A percentile compares a stretch with the other conserved stretches of the same genome.
phyloP scores from a whole-genome alignment of 2,113 vertebrate genomes.

The Pelecanus crispus region DNA sequence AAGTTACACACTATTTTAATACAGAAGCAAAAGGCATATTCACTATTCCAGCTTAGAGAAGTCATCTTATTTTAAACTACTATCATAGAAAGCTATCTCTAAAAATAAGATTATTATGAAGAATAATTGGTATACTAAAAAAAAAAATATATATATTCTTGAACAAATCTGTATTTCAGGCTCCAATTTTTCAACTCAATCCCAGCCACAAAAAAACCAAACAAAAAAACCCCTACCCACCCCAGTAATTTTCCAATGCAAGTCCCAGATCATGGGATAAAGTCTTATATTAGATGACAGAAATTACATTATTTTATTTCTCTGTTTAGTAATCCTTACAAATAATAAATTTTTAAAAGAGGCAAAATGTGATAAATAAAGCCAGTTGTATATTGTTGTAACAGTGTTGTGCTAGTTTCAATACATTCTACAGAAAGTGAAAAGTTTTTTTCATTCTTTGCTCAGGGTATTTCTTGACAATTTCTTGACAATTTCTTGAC shows the following conservation, averaged over 20 bases:
- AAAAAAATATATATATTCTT: not conserved
- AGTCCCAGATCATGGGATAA: not conserved
- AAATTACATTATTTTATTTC: not conserved
- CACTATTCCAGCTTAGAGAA: not conserved
- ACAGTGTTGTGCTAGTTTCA: not conserved
- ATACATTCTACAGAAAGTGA: not conserved
- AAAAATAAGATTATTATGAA: not conserved
- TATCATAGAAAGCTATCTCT: not conserved
- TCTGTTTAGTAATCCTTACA: not conserved
- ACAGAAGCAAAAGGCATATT: not conserved
- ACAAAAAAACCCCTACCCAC: too few relatives aligned
- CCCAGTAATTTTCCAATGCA: not conserved
- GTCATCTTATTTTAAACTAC: not conserved
- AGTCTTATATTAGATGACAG: not conserved
- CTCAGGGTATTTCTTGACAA: not conserved
- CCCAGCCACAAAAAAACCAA: not conserved
- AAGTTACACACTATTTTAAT: not conserved
- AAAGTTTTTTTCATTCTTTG: not conserved
- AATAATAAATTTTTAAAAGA: not conserved
- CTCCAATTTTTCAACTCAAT: not conserved
- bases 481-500: not conserved
- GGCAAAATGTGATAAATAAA: not conserved
- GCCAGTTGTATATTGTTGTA: not conserved
- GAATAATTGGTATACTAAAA: not conserved
- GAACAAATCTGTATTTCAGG: not conserved